A percentile compares a stretch with the other conserved stretches of the same genome.
These are phyloP conservation scores for Gerosis bhagava DNA, from an alignment of 2,888 invertebrate species.

Conservation along the genomic window DNA sequence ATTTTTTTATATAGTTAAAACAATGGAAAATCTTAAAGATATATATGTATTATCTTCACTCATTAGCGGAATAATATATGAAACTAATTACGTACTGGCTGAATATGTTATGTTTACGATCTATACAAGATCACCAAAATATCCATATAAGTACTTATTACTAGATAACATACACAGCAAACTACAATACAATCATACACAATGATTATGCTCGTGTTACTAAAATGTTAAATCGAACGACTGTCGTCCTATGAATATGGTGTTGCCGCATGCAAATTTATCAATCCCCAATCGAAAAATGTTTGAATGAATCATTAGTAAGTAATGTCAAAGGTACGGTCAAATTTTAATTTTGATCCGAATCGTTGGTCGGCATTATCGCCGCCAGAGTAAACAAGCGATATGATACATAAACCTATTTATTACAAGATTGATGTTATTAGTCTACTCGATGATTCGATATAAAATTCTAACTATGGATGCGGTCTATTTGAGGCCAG, in stretches of 20 bases:
- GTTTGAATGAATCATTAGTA: constrained; percentile 14
- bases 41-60: no score
- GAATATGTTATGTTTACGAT: not conserved
- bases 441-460: constrained; percentile 48
- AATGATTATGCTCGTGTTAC: constrained; percentile 25
- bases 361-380: constrained; percentile 32
- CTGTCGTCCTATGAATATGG: constrained; percentile 22
- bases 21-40: no score
- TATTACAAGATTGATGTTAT: no score
- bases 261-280: constrained; percentile 58
- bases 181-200: constrained; percentile 14
- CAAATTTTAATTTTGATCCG: constrained; percentile 40
- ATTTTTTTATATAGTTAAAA: no score
- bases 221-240: constrained; percentile 16
- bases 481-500: constrained; percentile 58
- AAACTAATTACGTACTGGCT: not conserved
- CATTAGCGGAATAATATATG: no score
- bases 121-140: not conserved
- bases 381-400: constrained; percentile 15
- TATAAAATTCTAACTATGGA: constrained; percentile 52
- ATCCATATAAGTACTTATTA: not conserved
- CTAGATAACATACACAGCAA: no score
- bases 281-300: constrained; percentile 39
- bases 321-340: constrained; percentile 23
- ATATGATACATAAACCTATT: constrained; percentile 26